Evolutionary conservation across 2,888 invertebrate genomes (phyloP).

Genomic region (Atrina japonica): DNA sequence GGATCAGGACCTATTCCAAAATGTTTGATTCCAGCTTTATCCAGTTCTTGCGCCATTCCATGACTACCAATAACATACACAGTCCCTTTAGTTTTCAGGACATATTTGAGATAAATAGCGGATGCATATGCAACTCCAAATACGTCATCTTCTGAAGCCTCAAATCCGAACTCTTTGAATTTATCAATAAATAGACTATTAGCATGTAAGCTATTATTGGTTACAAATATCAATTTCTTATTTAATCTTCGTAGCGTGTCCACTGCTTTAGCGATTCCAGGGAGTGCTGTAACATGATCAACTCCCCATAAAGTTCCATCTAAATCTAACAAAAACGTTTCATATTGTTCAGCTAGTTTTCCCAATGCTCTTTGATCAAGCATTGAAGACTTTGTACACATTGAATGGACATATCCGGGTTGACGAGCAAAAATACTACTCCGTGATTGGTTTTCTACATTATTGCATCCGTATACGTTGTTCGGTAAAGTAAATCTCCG

Average conservation of each 20-base stretch:
- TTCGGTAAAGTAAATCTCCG: no score
- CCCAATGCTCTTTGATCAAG: no score
- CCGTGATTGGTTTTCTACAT: no score
- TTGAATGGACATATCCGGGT: no score
- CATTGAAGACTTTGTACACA: no score
- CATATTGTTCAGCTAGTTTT: slow-evolving; percentile 46
- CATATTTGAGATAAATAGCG: slow-evolving; percentile 88
- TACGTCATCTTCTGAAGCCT: slow-evolving; percentile 85
- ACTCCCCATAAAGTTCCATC: slow-evolving; percentile 72
- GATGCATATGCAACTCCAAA: slow-evolving; percentile 90
- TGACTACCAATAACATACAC: slow-evolving; percentile 91
- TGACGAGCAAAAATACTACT: no score
- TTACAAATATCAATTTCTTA: slow-evolving; percentile 68
- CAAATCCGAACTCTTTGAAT: slow-evolving; percentile 63
- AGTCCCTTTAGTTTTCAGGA: slow-evolving; percentile 86
- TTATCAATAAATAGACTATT: slow-evolving; percentile 58
- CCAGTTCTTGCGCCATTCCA: slow-evolving; percentile 92
- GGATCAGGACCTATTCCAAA: slow-evolving; percentile 85
- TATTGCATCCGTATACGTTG: no score
- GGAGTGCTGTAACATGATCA: slow-evolving; percentile 66
- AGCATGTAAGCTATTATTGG: slow-evolving; percentile 70
- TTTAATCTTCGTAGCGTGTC: slow-evolving; percentile 51
- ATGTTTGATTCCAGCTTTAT: slow-evolving; percentile 88
- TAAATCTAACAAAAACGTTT: slow-evolving; percentile 70
- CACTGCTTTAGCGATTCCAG: slow-evolving; percentile 61